Evolutionary conservation across 2,888 invertebrate genomes (phyloP).

Genomic region (Harmothoe impar): DNA sequence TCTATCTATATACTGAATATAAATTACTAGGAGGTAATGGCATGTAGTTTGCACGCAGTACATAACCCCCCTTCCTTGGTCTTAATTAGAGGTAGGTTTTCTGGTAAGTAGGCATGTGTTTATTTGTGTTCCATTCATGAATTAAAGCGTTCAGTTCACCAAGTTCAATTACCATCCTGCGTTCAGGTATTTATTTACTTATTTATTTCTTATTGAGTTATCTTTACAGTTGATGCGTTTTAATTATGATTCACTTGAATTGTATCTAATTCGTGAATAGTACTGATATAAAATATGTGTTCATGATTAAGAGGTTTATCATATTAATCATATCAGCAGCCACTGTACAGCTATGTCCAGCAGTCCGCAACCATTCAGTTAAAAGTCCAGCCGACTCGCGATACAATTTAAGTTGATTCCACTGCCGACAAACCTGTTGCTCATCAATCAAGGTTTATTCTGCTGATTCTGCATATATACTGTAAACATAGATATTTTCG

Average conservation of each 20-base stretch:
- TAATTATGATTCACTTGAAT: not conserved
- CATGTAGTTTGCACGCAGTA: conserved; percentile 19
- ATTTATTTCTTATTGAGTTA: not conserved
- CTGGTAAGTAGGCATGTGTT: not conserved
- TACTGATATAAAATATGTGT: too few species aligned
- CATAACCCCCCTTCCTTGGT: not conserved
- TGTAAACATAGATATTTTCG: too few species aligned
- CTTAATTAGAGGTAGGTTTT: conserved; percentile 2
- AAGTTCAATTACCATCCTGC: not conserved
- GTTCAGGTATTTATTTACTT: not conserved
- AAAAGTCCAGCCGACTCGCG: too few species aligned
- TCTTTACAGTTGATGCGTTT: not conserved
- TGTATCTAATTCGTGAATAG: too few species aligned
- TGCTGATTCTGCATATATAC: too few species aligned
- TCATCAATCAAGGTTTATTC: too few species aligned
- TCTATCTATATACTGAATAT: not conserved
- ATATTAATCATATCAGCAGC: too few species aligned
- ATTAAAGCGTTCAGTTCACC: not conserved
- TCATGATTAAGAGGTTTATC: too few species aligned
- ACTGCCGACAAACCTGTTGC: too few species aligned
- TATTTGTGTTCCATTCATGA: not conserved
- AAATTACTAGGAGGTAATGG: not conserved
- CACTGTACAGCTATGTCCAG: too few species aligned
- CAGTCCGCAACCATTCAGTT: too few species aligned
- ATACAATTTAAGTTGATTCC: too few species aligned